Conservation (phyloP, 2,797 vertebrate genomes). For the Aeoliscus strigatus region DNA sequence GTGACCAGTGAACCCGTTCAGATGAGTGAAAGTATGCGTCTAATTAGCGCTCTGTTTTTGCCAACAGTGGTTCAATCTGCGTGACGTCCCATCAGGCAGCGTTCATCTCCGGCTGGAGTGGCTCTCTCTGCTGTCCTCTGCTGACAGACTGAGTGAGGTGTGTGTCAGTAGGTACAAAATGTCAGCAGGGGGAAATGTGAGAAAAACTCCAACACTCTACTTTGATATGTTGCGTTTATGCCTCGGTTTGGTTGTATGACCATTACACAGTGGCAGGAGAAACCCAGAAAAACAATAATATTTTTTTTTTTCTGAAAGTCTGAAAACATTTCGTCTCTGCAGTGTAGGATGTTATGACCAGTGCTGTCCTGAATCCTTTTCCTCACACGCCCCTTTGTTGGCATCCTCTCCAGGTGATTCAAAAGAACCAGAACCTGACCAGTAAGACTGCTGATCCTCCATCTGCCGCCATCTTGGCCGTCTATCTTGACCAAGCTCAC, state of each 20-base stretch:
- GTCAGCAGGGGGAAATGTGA: background rate
- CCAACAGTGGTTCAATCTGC: slow-evolving; percentile 86
- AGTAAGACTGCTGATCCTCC: slow-evolving; percentile 79
- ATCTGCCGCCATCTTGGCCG: slow-evolving; percentile 85
- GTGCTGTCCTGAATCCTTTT: too few relatives aligned
- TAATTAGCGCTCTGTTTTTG: slow-evolving; percentile 21
- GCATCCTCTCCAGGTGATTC: slow-evolving; percentile 77
- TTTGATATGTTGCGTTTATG: too few relatives aligned
- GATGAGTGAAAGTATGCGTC: slow-evolving; percentile 20
- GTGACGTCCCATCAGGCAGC: slow-evolving; percentile 79
- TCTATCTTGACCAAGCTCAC: slow-evolving; percentile 87
- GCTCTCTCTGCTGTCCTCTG: slow-evolving; percentile 83
- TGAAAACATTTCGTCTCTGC: too few relatives aligned
- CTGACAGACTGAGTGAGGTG: slow-evolving; percentile 84
- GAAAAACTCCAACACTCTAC: slow-evolving; percentile 1
- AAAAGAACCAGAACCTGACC: slow-evolving; percentile 79
- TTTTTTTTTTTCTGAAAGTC: too few relatives aligned
- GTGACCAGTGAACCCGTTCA: slow-evolving; percentile 42
- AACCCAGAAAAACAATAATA: too few relatives aligned
- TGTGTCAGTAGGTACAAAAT: slow-evolving; percentile 6
- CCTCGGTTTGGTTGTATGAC: too few relatives aligned
- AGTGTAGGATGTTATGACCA: too few relatives aligned
- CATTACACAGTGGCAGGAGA: too few relatives aligned
- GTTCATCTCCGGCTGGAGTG: slow-evolving; percentile 89
- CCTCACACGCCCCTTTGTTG: too few relatives aligned